Evolutionary conservation across 2,888 invertebrate genomes (phyloP).

Genomic region (Polyommatus icarus): DNA sequence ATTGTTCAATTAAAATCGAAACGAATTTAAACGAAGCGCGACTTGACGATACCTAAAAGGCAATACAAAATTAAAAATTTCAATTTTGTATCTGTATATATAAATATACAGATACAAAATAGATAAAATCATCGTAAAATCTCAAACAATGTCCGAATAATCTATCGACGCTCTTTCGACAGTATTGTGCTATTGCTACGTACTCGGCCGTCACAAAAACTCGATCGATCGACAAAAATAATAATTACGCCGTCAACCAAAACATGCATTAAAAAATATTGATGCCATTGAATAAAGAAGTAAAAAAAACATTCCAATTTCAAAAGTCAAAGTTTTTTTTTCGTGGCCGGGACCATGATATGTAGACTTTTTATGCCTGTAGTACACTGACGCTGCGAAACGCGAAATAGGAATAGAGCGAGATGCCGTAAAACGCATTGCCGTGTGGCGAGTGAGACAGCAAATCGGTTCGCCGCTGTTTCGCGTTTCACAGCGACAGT

Average conservation of each 20-base stretch:
- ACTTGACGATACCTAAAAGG: no score
- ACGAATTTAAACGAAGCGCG: no score
- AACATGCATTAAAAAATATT: conserved; percentile 25
- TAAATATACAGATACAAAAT: no score
- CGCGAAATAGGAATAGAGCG: no score
- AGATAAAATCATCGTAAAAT: not conserved
- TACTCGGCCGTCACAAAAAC: conserved; percentile 24
- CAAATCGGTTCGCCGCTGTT: no score
- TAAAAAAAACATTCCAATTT: not conserved
- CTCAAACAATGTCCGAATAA: not conserved
- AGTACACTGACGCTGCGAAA: no score
- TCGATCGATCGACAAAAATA: conserved; percentile 23
- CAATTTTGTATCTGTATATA: no score
- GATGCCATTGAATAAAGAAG: conserved; percentile 28
- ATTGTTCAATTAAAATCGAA: no score
- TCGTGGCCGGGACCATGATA: conserved; percentile 14
- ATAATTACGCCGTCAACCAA: conserved; percentile 29
- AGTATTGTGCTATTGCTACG: conserved; percentile 33
- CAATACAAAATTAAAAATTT: no score
- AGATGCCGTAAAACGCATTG: no score
- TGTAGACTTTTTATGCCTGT: not conserved
- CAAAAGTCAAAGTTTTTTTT: not conserved
- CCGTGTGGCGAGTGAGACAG: no score
- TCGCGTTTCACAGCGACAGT: no score
- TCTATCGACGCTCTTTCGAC: conserved; percentile 27